Evolutionary conservation across 2,888 invertebrate genomes (phyloP), one percentile per base, ranked within the genome.

Genomic region (Rotaria magnacalcarata): DNA sequence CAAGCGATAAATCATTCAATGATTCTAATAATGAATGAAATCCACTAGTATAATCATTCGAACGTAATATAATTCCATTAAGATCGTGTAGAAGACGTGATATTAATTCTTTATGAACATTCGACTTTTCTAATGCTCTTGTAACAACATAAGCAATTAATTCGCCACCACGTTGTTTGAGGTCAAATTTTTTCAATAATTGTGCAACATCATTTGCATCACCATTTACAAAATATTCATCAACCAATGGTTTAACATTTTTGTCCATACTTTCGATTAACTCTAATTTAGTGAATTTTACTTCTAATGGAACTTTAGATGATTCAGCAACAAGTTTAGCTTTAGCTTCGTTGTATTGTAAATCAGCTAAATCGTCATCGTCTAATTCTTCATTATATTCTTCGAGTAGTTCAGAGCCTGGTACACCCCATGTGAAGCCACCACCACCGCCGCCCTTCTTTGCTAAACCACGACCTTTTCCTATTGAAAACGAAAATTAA

Each of bases 91-190:
- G 94, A 88, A 96, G 88, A 43, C 90, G 88, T 7, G 91, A 91
- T 11, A 90, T 90, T 95, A 96, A 94, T 91, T 96, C 96, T 87
- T 96, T 93, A 90, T 96, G 95, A 27, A 95, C 95, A 52, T 95
- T 95, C 91, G 96, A 96, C 41, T 89, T 89, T 87, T 92, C 91
- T 86, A 92, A 87, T n/a, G 90, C 90, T 85, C 90, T 87, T 86
- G 89, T 90, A 24, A 91, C 88, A 21, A 87, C 19, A 58, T 87
- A 87, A 21, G 87, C 87, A 34, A 88, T 34, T 34, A 52, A 89
- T 95, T 95, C 91, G 95, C 95, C 92, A 95, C 94, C 87, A 95
- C 94, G 91, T 95, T 95, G 67, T 95, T 93, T 54, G 94, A 87
- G 19, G 34, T 84, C 24, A 43, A 41, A 85, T 27, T 43, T 27